phyloP scores from a whole-genome alignment of 1,140 invertebrate genomes.

The Reticulitermes speratus region DNA sequence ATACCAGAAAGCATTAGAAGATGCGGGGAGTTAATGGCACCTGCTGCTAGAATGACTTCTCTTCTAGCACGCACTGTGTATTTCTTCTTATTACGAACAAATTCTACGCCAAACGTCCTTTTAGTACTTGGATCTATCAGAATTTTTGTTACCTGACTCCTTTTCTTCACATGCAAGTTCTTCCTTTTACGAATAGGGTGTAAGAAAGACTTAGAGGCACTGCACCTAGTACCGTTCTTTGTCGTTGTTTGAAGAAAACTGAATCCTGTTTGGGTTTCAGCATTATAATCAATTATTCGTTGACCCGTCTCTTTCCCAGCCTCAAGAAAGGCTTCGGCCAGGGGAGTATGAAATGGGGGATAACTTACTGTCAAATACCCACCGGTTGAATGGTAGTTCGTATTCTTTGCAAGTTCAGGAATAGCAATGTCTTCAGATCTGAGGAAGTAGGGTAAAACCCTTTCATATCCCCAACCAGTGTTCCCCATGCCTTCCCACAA shows the following conservation, averaged over 20 bases:
- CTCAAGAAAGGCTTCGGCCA: constrained; percentile 66
- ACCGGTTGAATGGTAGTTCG: constrained; percentile 39
- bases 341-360: constrained; percentile 56
- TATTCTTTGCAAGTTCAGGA: constrained; percentile 69
- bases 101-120: constrained; percentile 64
- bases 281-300: constrained; percentile 71
- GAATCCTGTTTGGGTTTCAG: constrained; percentile 61
- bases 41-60: constrained; percentile 76
- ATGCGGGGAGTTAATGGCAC: constrained; percentile 73
- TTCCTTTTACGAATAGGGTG: constrained; percentile 60
- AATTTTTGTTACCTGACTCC: constrained; percentile 66
- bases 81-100: constrained; percentile 53
- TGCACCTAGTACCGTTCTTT: constrained; percentile 69
- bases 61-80: constrained; percentile 60
- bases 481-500: constrained; percentile 78
- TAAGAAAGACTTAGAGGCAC: constrained; percentile 71
- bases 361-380: constrained; percentile 47
- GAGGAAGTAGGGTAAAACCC: constrained; percentile 86
- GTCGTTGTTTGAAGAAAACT: constrained; percentile 60
- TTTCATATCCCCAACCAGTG: constrained; percentile 77
- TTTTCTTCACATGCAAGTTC: constrained; percentile 66
- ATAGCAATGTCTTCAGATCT: constrained; percentile 83
- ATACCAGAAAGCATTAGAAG: constrained; percentile 80
- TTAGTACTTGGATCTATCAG: constrained; percentile 66
- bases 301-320: constrained; percentile 65